Evolutionary conservation across 2,113 vertebrate genomes (phyloP).

Genomic region (Origma solitaria): DNA sequence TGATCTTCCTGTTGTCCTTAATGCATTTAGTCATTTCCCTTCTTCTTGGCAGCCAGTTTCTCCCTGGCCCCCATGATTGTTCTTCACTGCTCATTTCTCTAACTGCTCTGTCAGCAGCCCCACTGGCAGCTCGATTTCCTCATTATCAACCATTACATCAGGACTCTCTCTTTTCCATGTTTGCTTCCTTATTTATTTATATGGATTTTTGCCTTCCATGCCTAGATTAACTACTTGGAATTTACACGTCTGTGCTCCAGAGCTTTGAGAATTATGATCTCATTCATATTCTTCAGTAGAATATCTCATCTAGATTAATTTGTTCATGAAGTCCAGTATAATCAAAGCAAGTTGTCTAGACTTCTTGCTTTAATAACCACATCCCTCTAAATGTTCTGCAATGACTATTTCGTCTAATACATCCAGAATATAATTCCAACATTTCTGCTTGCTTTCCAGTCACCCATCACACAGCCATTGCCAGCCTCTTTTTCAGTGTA

Average conservation of each 20-base stretch:
- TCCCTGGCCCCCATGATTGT: background rate
- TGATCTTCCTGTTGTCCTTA: slow-evolving; percentile 51
- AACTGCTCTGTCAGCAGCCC: slow-evolving; percentile 28
- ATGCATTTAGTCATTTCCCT: slow-evolving; percentile 49
- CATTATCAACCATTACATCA: background rate
- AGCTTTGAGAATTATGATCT: background rate
- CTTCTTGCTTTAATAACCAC: background rate
- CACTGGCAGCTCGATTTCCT: background rate
- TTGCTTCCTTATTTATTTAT: background rate
- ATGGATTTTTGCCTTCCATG: background rate
- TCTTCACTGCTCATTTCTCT: slow-evolving; percentile 24
- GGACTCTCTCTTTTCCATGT: background rate
- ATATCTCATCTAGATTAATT: background rate
- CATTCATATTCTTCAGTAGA: background rate
- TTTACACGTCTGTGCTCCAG: background rate
- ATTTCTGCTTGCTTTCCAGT: background rate
- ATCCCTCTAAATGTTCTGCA: background rate
- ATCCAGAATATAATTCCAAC: background rate
- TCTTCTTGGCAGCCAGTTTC: slow-evolving; percentile 36
- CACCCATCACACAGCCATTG: background rate
- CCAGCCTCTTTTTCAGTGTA: background rate
- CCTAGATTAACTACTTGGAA: background rate
- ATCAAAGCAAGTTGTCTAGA: background rate
- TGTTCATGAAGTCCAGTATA: background rate
- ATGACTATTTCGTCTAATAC: background rate